Evolutionary conservation across 1,140 invertebrate species (phyloP).

Genomic region (Leguminivora glycinivorella): DNA sequence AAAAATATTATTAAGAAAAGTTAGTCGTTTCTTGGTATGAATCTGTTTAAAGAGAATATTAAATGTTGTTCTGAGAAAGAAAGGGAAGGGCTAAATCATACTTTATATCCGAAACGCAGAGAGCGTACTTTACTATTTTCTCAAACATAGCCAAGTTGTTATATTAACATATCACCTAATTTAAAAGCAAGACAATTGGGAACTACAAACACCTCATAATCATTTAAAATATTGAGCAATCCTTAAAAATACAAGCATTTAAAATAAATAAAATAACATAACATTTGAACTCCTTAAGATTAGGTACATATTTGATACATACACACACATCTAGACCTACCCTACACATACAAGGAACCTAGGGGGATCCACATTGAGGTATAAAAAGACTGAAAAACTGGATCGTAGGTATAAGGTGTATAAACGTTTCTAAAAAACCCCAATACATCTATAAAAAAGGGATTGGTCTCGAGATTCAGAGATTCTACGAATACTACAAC

Average conservation of each 20-base stretch:
- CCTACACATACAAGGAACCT: constrained; percentile 60
- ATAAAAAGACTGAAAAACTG: constrained; percentile 73
- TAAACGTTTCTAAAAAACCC: constrained; percentile 72
- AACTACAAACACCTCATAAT: constrained; percentile 43
- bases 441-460: constrained; percentile 70
- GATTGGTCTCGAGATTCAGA: constrained; percentile 75
- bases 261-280: constrained; percentile 41
- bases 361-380: constrained; percentile 66
- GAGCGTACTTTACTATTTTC: too few species aligned
- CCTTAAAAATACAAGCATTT: constrained; percentile 46
- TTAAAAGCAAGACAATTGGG: constrained; percentile 30
- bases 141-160: not conserved
- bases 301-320: constrained; percentile 32
- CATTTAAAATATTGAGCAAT: constrained; percentile 51
- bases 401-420: constrained; percentile 68
- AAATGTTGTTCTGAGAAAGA: too few species aligned
- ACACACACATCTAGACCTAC: constrained; percentile 47
- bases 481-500: constrained; percentile 67
- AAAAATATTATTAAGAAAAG: too few species aligned
- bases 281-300: constrained; percentile 29
- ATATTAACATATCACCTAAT: not conserved
- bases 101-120: too few species aligned
- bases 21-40: too few species aligned
- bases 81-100: too few species aligned
- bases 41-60: too few species aligned